Evolutionary conservation across 2,888 invertebrate species (phyloP).

Genomic region (Drosophila flavopinicola): DNA sequence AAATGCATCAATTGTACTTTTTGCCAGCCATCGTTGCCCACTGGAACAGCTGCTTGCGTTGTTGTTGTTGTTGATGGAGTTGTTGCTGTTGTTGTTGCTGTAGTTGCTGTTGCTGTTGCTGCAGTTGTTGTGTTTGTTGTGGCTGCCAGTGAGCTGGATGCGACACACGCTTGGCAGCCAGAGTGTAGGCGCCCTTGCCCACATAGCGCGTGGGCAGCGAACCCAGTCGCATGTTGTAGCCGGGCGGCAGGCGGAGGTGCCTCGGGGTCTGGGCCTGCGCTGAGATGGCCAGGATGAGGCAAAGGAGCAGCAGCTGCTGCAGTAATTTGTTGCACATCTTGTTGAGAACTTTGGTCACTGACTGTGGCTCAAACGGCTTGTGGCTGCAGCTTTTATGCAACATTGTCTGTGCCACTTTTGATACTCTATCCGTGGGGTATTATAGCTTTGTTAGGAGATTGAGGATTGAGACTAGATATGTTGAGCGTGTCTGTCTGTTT

Average conservation of each 20-base stretch:
- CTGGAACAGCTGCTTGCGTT: constrained; percentile 38
- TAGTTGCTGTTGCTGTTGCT: constrained; percentile 6
- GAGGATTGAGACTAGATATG: no score
- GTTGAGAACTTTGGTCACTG: constrained; percentile 50
- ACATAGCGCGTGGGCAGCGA: constrained; percentile 32
- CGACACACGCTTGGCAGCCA: constrained; percentile 46
- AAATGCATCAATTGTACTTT: constrained; percentile 24
- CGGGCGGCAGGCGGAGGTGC: constrained; percentile 43
- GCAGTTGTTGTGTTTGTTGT: constrained; percentile 12
- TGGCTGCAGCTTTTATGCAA: constrained; percentile 61
- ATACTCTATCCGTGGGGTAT: not conserved
- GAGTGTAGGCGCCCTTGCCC: constrained; percentile 62
- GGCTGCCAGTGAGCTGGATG: constrained; percentile 24
- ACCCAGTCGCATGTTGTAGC: constrained; percentile 45
- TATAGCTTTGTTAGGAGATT: not conserved
- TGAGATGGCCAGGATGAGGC: constrained; percentile 17
- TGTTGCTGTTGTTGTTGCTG: constrained; percentile 12
- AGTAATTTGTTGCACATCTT: constrained; percentile 50
- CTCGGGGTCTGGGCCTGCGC: constrained; percentile 16
- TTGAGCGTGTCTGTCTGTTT: no score
- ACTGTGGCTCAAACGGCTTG: constrained; percentile 28
- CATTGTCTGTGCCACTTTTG: constrained; percentile 38
- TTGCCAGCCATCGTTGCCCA: constrained; percentile 53
- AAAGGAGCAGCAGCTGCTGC: constrained; percentile 28
- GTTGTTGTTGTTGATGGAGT: constrained; percentile 23